Base-by-base conservation (phyloP, 2,888 invertebrate species). In the Napeogenes sylphis region DNA sequence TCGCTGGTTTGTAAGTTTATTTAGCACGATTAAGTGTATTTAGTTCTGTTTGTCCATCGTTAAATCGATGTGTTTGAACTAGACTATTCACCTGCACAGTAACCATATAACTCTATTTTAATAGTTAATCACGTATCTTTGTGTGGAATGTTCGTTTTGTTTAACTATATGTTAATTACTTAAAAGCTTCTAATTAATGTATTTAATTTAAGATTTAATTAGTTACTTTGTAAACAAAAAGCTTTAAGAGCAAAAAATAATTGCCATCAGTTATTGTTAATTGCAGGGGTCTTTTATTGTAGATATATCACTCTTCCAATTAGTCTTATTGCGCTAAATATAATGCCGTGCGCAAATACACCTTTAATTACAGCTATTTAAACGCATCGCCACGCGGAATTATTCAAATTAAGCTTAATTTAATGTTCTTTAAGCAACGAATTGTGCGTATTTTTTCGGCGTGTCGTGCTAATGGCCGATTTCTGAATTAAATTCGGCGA, bases 321-420 rank as follows among this genome's bases (percentile, higher is more conserved):
- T 60, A 60, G 46, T 58, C 46, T 58, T 45, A 58, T 62, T 61
- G 56, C 33, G 45, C 60, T 61, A 56, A 58, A 62, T 58, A 72
- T 71, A 81, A 75, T 77, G 78, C 75, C 53, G 75, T 78, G 72
- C 45, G 64, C 64, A 80, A 79, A 80, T 75, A 76, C 74, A 78
- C 77, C 80, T 81, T 84, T 85, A 87, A 85, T 86, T 85, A 79
- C 80, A 75, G 79, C 82, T 80, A 82, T 87, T 86, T 81, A 83
- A 83, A 85, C 77, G 82, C 85, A 83, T 82, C 77, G 80, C 83
- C 82, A 84, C 85, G 84, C 82, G 81, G 85, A 85, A 85, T 85
- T 81, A 87, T 87, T 84, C 84, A 85, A 87, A 85, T 87, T 84
- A 79, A 79, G 80, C 78, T 81, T 79, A 82, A 85, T 84, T 85